These are phyloP conservation scores for Xylocampa areola DNA, from an alignment of 2,888 invertebrate genomes.

Conservation along the genomic window DNA sequence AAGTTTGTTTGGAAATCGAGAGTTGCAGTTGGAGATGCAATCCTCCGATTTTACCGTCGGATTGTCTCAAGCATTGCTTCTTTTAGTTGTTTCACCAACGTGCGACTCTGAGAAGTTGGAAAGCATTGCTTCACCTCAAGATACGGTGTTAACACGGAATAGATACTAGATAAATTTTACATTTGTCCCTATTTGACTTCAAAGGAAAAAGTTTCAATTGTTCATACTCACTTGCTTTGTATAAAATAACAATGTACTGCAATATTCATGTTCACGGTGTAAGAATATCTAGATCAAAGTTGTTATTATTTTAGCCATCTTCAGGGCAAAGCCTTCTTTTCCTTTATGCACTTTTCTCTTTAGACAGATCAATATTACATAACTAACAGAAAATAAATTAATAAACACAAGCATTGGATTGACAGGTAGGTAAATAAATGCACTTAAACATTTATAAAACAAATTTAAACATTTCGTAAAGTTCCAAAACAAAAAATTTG, in stretches of 20 bases:
- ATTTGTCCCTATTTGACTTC: conserved; percentile 14
- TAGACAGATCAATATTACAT: too few relatives aligned
- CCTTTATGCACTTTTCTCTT: too few relatives aligned
- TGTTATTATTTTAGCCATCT: too few relatives aligned
- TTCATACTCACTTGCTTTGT: conserved; percentile 1
- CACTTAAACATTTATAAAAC: too few relatives aligned
- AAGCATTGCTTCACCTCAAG: conserved; percentile 24
- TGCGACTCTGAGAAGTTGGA: conserved; percentile 37
- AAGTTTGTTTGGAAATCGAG: conserved; percentile 75
- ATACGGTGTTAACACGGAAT: conserved; percentile 32
- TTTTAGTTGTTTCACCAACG: conserved; percentile 56
- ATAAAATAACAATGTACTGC: background rate
- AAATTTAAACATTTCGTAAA: too few relatives aligned
- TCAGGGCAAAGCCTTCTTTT: too few relatives aligned
- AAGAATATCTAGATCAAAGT: background rate
- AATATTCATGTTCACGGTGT: background rate
- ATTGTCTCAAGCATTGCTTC: conserved; percentile 63
- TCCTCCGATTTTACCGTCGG: conserved; percentile 71
- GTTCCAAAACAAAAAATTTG: too few relatives aligned
- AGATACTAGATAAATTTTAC: conserved; percentile 23
- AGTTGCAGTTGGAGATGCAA: conserved; percentile 61
- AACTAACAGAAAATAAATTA: too few relatives aligned
- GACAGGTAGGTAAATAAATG: too few relatives aligned
- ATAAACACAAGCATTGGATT: too few relatives aligned
- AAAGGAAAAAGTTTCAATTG: conserved; percentile 2